Percentiles rank a stretch among this genome's conserved stretches.
phyloP scores from a whole-genome alignment of 2,113 vertebrate species.

The Holacanthus passer region DNA sequence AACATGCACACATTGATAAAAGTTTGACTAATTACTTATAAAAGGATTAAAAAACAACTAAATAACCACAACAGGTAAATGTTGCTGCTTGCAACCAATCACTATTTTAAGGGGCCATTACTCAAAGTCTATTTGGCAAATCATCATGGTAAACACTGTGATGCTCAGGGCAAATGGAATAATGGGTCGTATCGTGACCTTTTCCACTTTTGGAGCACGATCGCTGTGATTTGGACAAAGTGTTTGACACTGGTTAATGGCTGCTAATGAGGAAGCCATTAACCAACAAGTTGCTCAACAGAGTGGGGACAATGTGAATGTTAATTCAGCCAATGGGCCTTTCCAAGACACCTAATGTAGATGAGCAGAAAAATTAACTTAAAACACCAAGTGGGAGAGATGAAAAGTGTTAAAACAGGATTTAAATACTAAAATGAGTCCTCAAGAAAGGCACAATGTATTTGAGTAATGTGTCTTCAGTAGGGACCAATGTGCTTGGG shows the following conservation, averaged over 20 bases:
- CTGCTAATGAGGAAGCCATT: constrained; percentile 43
- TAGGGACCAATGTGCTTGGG: background rate
- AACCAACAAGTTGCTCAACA: constrained; percentile 2
- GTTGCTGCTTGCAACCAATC: too few species aligned
- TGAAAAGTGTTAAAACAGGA: background rate
- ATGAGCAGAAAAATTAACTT: background rate
- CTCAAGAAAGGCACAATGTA: background rate
- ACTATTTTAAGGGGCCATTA: background rate
- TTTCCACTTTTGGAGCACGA: background rate
- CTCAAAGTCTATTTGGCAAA: background rate
- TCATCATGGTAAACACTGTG: background rate
- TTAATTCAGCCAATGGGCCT: constrained; percentile 1
- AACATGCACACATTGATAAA: background rate
- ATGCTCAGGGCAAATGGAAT: background rate
- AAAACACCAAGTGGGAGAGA: background rate
- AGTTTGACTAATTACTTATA: background rate
- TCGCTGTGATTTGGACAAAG: constrained; percentile 20
- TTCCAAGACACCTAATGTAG: background rate
- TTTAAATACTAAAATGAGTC: background rate
- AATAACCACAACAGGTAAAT: background rate
- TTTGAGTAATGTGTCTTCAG: too few species aligned
- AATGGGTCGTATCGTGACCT: background rate
- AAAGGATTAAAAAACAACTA: background rate
- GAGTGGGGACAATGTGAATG: background rate
- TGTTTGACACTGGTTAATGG: constrained; percentile 34